Percentiles rank a stretch among this genome's conserved stretches.
These are phyloP conservation scores for Melitaea cinxia DNA, from an alignment of 1,140 invertebrate species.

Conservation along the genomic window DNA sequence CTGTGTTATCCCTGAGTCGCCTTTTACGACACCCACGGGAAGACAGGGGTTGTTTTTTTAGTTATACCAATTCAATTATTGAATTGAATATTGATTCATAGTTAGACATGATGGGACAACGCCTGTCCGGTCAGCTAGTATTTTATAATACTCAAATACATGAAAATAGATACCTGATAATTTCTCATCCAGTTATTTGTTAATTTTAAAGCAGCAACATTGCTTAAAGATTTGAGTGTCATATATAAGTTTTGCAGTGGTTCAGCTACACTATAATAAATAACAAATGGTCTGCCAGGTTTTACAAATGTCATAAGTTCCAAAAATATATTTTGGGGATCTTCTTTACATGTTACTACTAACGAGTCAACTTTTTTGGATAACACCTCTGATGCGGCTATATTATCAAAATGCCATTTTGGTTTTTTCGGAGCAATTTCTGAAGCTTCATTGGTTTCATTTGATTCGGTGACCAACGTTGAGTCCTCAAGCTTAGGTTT, in stretches of 20 bases:
- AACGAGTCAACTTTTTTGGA: constrained; percentile 88
- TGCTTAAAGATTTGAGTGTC: constrained; percentile 86
- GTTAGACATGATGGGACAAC: too few relatives aligned
- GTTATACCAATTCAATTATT: too few relatives aligned
- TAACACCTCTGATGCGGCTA: constrained; percentile 82
- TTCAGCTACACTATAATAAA: constrained; percentile 91
- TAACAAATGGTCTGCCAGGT: constrained; percentile 90
- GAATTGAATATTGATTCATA: too few relatives aligned
- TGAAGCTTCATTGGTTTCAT: constrained; percentile 27
- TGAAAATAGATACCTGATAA: constrained; percentile 87
- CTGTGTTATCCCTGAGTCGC: too few relatives aligned
- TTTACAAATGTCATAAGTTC: constrained; percentile 89
- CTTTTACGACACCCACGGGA: too few relatives aligned
- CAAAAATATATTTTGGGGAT: constrained; percentile 90
- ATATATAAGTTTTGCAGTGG: constrained; percentile 91
- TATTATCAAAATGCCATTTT: constrained; percentile 86
- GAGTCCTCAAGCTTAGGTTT: constrained; percentile 46
- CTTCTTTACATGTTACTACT: constrained; percentile 91
- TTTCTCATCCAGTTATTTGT: constrained; percentile 93
- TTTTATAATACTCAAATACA: neutral
- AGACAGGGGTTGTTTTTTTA: too few relatives aligned
- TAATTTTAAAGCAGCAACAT: constrained; percentile 88
- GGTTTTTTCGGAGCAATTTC: constrained; percentile 77
- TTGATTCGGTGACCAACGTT: constrained; percentile 21
- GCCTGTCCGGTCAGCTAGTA: too few relatives aligned